Evolutionary conservation across 2,113 vertebrate species (phyloP).

Genomic region (Synchiropus splendidus): DNA sequence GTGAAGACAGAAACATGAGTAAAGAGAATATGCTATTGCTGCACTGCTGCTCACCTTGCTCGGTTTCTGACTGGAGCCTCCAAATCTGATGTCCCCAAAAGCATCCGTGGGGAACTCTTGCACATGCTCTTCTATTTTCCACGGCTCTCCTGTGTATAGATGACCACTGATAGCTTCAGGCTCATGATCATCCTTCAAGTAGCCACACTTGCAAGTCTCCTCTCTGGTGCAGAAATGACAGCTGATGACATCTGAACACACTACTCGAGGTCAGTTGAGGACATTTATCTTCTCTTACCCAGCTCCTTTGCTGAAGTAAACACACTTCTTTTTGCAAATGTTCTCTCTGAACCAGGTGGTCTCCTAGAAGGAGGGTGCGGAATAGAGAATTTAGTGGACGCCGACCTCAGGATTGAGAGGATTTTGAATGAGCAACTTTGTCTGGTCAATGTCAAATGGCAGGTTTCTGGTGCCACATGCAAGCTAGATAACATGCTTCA

Average conservation of each 20-base stretch:
- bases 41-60: constrained; percentile 70
- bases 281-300: constrained; percentile 43
- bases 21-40: not conserved
- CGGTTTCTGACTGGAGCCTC: constrained; percentile 69
- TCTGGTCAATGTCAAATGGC: no score
- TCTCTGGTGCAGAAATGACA: no score
- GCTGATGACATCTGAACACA: constrained; percentile 13
- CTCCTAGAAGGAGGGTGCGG: constrained; percentile 48
- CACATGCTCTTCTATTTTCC: constrained; percentile 73
- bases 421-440: no score
- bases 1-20: constrained; percentile 4
- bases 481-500: no score
- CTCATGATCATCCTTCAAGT: constrained; percentile 66
- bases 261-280: no score
- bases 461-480: no score
- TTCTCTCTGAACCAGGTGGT: constrained; percentile 73
- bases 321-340: constrained; percentile 81
- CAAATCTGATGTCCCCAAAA: constrained; percentile 82
- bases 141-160: constrained; percentile 59
- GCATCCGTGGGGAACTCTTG: constrained; percentile 80
- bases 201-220: constrained; percentile 81
- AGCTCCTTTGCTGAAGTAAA: constrained; percentile 68
- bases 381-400: not conserved
- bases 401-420: not conserved
- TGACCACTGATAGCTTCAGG: constrained; percentile 68